Percentiles rank a stretch among this genome's conserved stretches.
Evolutionary conservation across 2,113 vertebrate genomes (phyloP).

Genomic region (Zosterops lateralis): DNA sequence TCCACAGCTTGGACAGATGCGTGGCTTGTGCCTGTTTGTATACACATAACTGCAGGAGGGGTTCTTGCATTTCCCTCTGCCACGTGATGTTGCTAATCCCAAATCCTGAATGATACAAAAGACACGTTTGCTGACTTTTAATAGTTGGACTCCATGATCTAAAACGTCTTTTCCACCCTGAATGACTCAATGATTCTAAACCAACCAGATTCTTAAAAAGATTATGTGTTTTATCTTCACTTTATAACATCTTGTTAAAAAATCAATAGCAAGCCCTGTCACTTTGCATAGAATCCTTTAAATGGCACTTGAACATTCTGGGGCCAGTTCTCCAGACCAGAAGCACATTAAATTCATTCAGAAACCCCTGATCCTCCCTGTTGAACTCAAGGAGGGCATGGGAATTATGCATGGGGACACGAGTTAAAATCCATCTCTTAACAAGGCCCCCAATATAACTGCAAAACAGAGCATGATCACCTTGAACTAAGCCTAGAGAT

Average conservation of each 20-base stretch:
- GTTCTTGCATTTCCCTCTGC: constrained; percentile 94
- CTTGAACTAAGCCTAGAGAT: not conserved
- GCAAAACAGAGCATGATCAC: not conserved
- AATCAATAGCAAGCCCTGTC: not conserved
- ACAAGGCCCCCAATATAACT: not conserved
- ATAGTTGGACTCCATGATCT: not conserved
- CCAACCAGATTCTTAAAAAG: not conserved
- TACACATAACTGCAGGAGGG: constrained; percentile 90
- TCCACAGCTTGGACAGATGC: constrained; percentile 89
- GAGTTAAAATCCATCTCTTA: not conserved
- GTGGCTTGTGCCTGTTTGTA: constrained; percentile 95
- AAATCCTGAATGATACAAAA: constrained; percentile 79
- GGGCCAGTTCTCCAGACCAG: not conserved
- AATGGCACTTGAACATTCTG: not conserved
- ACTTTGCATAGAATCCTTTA: not conserved
- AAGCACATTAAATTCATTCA: not conserved
- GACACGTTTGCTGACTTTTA: not conserved
- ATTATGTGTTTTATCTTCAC: not conserved
- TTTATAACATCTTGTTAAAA: not conserved
- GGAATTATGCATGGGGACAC: not conserved
- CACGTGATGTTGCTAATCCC: constrained; percentile 92
- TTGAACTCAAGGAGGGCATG: not conserved
- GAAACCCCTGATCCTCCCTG: not conserved
- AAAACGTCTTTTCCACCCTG: not conserved
- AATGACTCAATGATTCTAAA: not conserved